phyloP scores from a whole-genome alignment of 2,797 vertebrate species.

The Phrynocephalus vlangalii region DNA sequence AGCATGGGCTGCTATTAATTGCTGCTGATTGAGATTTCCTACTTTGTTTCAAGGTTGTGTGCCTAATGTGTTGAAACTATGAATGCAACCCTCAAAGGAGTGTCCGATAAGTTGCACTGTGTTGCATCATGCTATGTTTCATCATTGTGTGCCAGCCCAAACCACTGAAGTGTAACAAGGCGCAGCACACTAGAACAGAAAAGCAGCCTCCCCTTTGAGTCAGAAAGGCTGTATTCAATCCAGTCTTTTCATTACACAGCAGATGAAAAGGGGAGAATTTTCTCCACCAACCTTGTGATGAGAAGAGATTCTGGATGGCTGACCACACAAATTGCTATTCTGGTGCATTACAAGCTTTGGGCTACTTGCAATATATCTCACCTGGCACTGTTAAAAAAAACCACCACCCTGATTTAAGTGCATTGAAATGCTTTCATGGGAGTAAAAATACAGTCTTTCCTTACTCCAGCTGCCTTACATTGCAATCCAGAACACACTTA shows the following conservation, averaged over 20 bases:
- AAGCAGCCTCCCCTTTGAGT: constrained; percentile 16
- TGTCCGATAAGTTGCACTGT: constrained; percentile 13
- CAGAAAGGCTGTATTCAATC: constrained; percentile 29
- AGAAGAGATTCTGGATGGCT: constrained; percentile 38
- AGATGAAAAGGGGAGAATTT: constrained; percentile 28
- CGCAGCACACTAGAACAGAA: constrained; percentile 28
- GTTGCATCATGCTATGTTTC: constrained; percentile 33
- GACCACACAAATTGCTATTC: constrained; percentile 38
- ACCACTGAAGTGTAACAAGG: not conserved
- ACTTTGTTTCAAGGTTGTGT: not conserved
- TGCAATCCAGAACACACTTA: not conserved
- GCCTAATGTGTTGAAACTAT: constrained; percentile 13
- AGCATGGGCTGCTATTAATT: not conserved
- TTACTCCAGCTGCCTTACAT: not conserved
- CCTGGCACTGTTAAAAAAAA: not conserved
- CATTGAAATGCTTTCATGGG: not conserved
- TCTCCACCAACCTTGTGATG: constrained; percentile 39
- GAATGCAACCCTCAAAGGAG: constrained; percentile 7
- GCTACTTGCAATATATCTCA: constrained; percentile 31
- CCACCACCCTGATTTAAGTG: constrained; percentile 38
- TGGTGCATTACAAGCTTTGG: constrained; percentile 37
- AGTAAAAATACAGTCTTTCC: constrained; percentile 22
- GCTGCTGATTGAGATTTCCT: not conserved
- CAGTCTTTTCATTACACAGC: constrained; percentile 29
- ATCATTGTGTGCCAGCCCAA: not conserved